Base-by-base conservation (phyloP, 2,113 vertebrate species). In the Athene noctua region DNA sequence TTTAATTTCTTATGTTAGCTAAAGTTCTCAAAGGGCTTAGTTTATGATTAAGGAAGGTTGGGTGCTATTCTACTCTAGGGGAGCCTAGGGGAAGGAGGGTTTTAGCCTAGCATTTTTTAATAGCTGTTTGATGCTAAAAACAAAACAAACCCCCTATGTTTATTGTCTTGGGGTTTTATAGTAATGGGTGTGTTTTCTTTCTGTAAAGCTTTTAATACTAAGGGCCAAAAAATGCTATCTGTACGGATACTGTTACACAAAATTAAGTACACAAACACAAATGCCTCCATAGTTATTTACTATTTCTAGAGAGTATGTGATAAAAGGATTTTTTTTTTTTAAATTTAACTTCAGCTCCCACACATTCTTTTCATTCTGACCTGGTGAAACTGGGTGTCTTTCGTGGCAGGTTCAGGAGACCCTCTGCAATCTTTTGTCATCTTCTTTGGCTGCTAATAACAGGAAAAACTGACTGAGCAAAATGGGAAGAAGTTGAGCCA, bases 401-500 rank as follows among this genome's bases (percentile, higher is more conserved):
- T 88, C 30, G 38, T 12, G 55, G 61, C 91, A 94, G 67, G 81
- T 96, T 96, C 78, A 74, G 59, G 65, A 90, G 87, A 74, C 67
- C 71, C 36, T 61, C 78, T 62, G 12, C 90, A 72, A 22, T 88
- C 85, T 80, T 74, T 84, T 19, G 0, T 96, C 78, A 13, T 74
- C 73, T 86, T 62, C 27, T 87, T 92, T 95, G 72, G 73, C 93
- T 80, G 75, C 88, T 94, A 49, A 80, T 88, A 90, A 95, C 74
- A 11, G 34, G 92, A 92, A 94, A 96, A 96, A 97, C 10, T 90
- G 80, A 93, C 89, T 0, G 34, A 92, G 68, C 74, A 44, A 80
- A 88, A 80, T 59, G 80, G 82, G 54, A 72, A 73, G 83, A 83
- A 86, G 79, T 86, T 71, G 91, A 95, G 77, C 92, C 86, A 96